Conservation (phyloP, 2,797 vertebrate genomes). For the Pseudotriccus pelzelni region DNA sequence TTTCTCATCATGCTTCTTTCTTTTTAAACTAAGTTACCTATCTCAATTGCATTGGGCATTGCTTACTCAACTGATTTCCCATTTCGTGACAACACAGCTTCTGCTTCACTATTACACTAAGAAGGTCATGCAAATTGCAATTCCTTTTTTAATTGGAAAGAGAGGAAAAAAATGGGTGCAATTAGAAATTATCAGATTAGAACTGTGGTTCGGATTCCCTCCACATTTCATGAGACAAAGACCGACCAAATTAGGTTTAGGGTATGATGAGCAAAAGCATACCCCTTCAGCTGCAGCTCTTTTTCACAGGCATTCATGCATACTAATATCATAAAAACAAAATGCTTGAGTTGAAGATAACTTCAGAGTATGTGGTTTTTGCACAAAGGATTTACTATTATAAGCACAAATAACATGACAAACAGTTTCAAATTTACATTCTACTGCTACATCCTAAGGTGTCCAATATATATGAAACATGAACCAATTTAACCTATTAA, state of each 20-base stretch:
- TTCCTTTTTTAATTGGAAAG: background rate
- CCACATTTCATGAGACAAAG: conserved; percentile 65
- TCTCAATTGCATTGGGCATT: background rate
- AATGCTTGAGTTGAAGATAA: conserved; percentile 52
- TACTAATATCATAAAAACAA: conserved; percentile 65
- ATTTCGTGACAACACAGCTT: background rate
- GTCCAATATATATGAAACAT: conserved; percentile 34
- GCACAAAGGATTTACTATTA: conserved; percentile 57
- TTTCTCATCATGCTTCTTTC: background rate
- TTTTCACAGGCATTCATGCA: conserved; percentile 59
- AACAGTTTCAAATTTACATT: conserved; percentile 55
- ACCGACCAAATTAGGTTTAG: conserved; percentile 62
- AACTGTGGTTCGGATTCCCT: conserved; percentile 39
- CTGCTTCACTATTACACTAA: background rate
- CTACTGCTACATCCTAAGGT: conserved; percentile 30
- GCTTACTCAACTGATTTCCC: background rate
- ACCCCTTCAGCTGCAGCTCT: conserved; percentile 67
- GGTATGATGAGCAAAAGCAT: conserved; percentile 49
- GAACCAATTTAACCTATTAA: conserved; percentile 48
- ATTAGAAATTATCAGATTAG: conserved; percentile 52
- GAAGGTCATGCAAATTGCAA: background rate
- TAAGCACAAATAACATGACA: conserved; percentile 47
- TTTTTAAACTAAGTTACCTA: background rate
- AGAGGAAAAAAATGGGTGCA: conserved; percentile 16
- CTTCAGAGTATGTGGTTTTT: conserved; percentile 59